phyloP scores from a whole-genome alignment of 2,888 invertebrate species.

The Lasius fuliginosus region DNA sequence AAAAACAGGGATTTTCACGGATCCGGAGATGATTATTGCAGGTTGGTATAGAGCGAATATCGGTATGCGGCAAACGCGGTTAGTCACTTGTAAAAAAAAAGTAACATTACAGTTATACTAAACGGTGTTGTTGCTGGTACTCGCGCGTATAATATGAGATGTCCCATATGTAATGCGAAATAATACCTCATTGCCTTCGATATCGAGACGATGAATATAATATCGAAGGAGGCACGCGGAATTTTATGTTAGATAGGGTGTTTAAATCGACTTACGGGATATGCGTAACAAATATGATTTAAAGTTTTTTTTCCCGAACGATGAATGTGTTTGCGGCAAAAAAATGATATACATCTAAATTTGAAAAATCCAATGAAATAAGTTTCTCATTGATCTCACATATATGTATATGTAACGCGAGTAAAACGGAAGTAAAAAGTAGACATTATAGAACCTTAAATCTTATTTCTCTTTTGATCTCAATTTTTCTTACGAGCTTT shows the following conservation, averaged over 20 bases:
- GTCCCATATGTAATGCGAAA: slow-evolving; percentile 64
- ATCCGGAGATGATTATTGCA: slow-evolving; percentile 43
- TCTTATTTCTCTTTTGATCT: neutral
- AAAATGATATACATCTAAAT: neutral
- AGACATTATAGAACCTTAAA: neutral
- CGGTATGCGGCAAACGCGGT: slow-evolving; percentile 39
- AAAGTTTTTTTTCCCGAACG: neutral
- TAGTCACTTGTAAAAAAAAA: slow-evolving; percentile 63
- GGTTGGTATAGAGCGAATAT: slow-evolving; percentile 20
- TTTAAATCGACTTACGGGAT: slow-evolving; percentile 43
- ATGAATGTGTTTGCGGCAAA: neutral
- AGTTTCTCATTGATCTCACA: neutral
- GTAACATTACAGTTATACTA: slow-evolving; percentile 68
- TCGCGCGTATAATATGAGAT: slow-evolving; percentile 65
- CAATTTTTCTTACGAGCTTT: neutral
- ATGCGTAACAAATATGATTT: slow-evolving; percentile 22
- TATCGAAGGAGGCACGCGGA: slow-evolving; percentile 7
- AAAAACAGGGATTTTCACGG: slow-evolving; percentile 7
- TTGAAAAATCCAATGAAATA: neutral
- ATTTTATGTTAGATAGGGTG: slow-evolving; percentile 32
- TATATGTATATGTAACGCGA: neutral
- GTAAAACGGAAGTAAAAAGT: neutral
- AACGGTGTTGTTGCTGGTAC: slow-evolving; percentile 59
- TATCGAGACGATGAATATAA: slow-evolving; percentile 57
- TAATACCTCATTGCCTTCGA: slow-evolving; percentile 66